Conservation (phyloP, 2,113 vertebrate species). For the Crocuta crocuta region DNA sequence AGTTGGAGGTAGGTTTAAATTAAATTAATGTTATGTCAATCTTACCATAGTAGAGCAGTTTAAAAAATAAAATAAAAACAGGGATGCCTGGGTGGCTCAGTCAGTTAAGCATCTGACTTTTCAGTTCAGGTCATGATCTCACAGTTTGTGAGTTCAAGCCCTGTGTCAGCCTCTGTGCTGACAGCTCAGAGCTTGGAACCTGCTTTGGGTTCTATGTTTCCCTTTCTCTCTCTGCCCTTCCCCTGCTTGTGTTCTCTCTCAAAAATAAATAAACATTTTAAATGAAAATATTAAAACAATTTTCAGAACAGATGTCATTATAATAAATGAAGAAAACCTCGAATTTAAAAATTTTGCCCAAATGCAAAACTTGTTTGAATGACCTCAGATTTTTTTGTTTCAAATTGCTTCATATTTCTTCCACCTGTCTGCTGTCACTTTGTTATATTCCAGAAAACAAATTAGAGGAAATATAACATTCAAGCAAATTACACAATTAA, state of each 20-base stretch:
- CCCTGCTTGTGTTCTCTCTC: too few species aligned
- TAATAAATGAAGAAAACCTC: conserved; percentile 1
- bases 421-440: neutral
- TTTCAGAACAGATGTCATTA: neutral
- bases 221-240: too few species aligned
- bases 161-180: too few species aligned
- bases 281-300: conserved; percentile 25
- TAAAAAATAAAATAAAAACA: conserved; percentile 17
- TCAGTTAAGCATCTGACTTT: too few species aligned
- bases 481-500: neutral
- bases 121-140: too few species aligned
- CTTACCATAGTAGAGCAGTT: neutral
- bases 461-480: neutral
- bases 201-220: too few species aligned
- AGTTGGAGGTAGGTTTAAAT: conserved; percentile 9
- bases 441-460: neutral
- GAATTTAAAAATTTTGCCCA: neutral
- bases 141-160: too few species aligned
- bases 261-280: neutral
- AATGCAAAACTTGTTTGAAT: neutral
- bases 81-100: too few species aligned
- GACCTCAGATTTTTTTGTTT: neutral
- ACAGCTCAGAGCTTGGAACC: too few species aligned
- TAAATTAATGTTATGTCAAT: neutral
- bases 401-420: conserved; percentile 5